phyloP scores from a whole-genome alignment of 1,140 invertebrate species.

The Holotrichia oblita region DNA sequence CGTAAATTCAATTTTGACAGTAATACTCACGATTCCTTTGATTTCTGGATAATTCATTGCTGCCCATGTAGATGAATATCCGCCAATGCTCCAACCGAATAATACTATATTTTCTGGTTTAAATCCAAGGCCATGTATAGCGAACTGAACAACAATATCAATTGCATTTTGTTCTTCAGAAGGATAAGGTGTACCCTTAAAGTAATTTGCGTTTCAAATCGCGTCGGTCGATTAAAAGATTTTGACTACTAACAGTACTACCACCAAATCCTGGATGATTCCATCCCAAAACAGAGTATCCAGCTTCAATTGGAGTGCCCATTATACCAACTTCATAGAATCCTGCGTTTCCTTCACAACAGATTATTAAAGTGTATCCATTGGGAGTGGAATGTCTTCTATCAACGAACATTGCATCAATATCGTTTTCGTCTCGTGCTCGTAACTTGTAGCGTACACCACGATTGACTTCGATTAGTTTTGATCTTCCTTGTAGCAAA shows the following conservation, averaged over 20 bases:
- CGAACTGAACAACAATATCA: constrained; percentile 95
- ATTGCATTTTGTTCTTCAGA: constrained; percentile 89
- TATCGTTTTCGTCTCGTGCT: constrained; percentile 84
- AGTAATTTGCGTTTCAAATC: constrained; percentile 18
- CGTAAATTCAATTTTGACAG: not conserved
- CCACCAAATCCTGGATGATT: constrained; percentile 97
- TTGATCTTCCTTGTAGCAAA: constrained; percentile 77
- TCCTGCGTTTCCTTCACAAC: constrained; percentile 96
- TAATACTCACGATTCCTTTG: constrained; percentile 76
- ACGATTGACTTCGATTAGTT: constrained; percentile 76
- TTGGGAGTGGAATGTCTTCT: constrained; percentile 68
- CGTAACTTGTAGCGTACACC: constrained; percentile 83
- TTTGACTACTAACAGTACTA: constrained; percentile 85
- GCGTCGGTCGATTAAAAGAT: too few relatives aligned
- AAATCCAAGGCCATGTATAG: constrained; percentile 85
- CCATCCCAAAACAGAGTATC: constrained; percentile 96
- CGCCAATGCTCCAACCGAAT: constrained; percentile 98
- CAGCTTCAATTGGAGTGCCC: constrained; percentile 82
- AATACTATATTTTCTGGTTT: constrained; percentile 84
- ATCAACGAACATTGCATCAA: constrained; percentile 93
- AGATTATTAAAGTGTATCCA: constrained; percentile 86
- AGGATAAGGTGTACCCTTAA: constrained; percentile 86
- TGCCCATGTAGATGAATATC: constrained; percentile 88
- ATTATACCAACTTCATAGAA: constrained; percentile 97
- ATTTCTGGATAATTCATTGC: constrained; percentile 91